Evolutionary conservation across 1,140 invertebrate species (phyloP).

Genomic region (Listronotus bonariensis): DNA sequence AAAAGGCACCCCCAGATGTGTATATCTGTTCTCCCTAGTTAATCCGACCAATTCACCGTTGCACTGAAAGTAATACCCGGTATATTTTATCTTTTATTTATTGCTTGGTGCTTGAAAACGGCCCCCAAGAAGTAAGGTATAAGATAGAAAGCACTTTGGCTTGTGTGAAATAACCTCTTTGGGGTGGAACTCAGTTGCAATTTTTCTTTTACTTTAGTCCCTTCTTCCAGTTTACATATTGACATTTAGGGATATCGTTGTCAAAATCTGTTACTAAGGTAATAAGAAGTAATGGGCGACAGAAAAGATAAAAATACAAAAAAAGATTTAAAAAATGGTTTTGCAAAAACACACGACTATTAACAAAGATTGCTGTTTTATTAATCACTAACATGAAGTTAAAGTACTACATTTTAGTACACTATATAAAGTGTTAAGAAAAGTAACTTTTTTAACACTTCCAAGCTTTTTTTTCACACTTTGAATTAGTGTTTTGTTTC

Average conservation of each 20-base stretch:
- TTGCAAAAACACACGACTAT: too few species aligned
- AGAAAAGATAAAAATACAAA: too few species aligned
- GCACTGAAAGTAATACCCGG: neutral
- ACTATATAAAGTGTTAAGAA: too few species aligned
- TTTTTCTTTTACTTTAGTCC: neutral
- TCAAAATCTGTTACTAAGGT: neutral
- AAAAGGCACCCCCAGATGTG: conserved; percentile 9
- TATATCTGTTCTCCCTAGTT: conserved; percentile 2
- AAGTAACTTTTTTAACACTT: too few species aligned
- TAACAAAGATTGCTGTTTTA: too few species aligned
- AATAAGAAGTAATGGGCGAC: neutral
- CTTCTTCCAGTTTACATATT: neutral
- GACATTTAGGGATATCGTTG: neutral
- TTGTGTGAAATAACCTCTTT: neutral
- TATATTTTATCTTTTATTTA: conserved; percentile 15
- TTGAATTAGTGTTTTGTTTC: too few species aligned
- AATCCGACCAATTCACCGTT: conserved; percentile 2
- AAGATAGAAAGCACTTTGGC: neutral
- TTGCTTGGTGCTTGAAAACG: neutral
- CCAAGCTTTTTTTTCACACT: too few species aligned
- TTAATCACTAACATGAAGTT: too few species aligned
- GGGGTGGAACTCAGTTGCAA: neutral
- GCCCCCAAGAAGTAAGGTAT: neutral
- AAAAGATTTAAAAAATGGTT: too few species aligned
- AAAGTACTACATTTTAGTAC: too few species aligned